Base-by-base conservation (phyloP, 1,140 invertebrate genomes). In the Drosophila novamexicana region DNA sequence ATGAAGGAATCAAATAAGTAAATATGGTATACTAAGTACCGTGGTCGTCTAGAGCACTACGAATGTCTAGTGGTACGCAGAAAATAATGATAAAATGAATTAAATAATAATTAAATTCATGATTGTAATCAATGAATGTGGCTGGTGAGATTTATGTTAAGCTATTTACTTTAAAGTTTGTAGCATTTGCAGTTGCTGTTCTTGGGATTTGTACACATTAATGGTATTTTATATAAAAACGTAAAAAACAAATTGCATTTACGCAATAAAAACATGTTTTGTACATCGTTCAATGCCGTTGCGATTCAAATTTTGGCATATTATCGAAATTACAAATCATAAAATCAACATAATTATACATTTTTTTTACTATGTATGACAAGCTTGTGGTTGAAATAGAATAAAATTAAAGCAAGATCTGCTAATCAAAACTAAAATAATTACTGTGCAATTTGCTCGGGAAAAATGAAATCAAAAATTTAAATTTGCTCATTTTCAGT, bases 171-270 rank as follows among this genome's bases (percentile, higher is more conserved):
- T 52, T 63, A 67, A 36, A 34, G 54, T 34, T 47, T 45, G 1
- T 52, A 52, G 50, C 50, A 65, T 63, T 72, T 62, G 64, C 70
- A 75, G 39, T 66, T 59, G 68, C 68, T 49, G 49, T 57, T 79
- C 62, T 72, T 65, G 61, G 50, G 53, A 16, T 74, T 66, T 56
- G 59, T 54, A 75, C 64, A 73, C 44, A 58, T 47, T 37, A 22
- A 36, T 45, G 7, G 37, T 61, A 47, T 62, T 71, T 22, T 70
- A 58, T 52, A 54, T 66, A 85, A 89, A 57, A 88, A 88, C 80
- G 77, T 79, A 88, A 90, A 75, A 88, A 91, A 86, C 84, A 92
- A 92, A 89, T 77, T 86, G 82, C 89, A 92, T 93, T 89, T 90
- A 92, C 82, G 88, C 86, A 92, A 92, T 79, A 50, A 85, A 88